Evolutionary conservation across 2,888 invertebrate genomes (phyloP), one percentile per base, ranked within the genome.

Genomic region (Eilema caniola): DNA sequence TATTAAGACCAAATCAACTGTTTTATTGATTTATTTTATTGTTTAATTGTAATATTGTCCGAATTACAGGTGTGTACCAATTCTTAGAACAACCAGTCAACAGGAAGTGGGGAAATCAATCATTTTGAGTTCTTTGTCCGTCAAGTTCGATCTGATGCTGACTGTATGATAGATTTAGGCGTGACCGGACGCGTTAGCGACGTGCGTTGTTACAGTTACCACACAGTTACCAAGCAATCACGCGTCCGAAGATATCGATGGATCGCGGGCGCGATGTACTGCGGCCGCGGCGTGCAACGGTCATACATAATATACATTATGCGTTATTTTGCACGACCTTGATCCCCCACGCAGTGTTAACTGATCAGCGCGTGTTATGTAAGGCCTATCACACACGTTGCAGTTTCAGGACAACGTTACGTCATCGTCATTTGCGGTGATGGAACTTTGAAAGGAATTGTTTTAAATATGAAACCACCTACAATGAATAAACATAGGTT

Each of bases 301-400:
- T 68, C 81, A 61, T 60, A 61, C 28, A 28, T 61, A 60, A 14
- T 16, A 31, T 61, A 61, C 60, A 31, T 83, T 84, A 87, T 88
- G 90, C 90, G 88, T 89, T 90, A 90, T 89, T 91, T 89, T 86
- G 86, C 86, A 82, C 85, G 93, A 85, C 95, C 95, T 95, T 95
- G 95, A 94, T 94, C 94, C 91, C n/a, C 92, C 94, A 92, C 94
- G 92, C 93, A 90, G 87, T 84, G 85, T 86, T 84, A 88, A 85
- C 85, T 83, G 85, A 86, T 85, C 85, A 83, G 92, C 92, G 93
- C 93, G 93, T 93, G 93, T 91, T 91, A 83, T 83, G 79, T 91
- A 89, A 92, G 86, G 90, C 87, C 79, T 84, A 76, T 80, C 86
- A 77, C 86, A 92, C 91, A 92, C 83, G 69, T 68, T 84, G 84